Evolutionary conservation across 2,888 invertebrate species (phyloP).

Genomic region (Andrena camellia): DNA sequence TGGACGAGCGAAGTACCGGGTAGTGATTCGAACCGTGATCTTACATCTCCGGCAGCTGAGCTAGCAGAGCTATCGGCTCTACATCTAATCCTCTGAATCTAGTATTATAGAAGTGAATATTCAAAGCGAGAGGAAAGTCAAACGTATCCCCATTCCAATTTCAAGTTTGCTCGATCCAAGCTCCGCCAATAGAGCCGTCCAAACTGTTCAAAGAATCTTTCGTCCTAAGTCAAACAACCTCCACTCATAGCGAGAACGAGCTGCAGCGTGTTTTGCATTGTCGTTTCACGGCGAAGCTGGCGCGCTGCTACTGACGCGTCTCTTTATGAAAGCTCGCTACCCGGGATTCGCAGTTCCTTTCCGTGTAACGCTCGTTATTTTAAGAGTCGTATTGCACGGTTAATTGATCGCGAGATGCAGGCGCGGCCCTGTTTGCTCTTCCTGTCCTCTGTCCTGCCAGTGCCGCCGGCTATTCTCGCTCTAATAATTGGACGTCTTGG

Average conservation of each 20-base stretch:
- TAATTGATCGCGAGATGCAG: slow-evolving; percentile 48
- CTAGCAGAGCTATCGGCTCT: no score
- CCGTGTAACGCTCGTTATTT: slow-evolving; percentile 18
- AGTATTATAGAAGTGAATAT: no score
- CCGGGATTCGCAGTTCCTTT: neutral
- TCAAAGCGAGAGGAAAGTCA: no score
- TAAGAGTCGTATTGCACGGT: slow-evolving; percentile 9
- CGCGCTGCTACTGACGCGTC: neutral
- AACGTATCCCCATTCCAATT: neutral
- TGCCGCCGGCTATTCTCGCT: slow-evolving; percentile 26
- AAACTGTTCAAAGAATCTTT: slow-evolving; percentile 14
- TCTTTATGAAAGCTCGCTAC: slow-evolving; percentile 9
- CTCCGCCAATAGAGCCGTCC: slow-evolving; percentile 2
- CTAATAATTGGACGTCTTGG: slow-evolving; percentile 70
- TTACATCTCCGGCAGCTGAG: no score
- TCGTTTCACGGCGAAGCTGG: neutral
- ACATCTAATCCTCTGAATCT: no score
- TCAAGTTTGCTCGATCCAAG: neutral
- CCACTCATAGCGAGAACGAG: neutral
- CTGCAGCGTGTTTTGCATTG: slow-evolving; percentile 21
- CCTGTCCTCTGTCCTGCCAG: neutral
- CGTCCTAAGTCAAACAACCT: slow-evolving; percentile 7
- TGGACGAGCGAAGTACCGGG: no score
- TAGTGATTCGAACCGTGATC: no score
- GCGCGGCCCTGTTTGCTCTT: slow-evolving; percentile 48